Evolutionary conservation across 1,140 invertebrate genomes (phyloP).

Genomic region (Pectinophora gossypiella): DNA sequence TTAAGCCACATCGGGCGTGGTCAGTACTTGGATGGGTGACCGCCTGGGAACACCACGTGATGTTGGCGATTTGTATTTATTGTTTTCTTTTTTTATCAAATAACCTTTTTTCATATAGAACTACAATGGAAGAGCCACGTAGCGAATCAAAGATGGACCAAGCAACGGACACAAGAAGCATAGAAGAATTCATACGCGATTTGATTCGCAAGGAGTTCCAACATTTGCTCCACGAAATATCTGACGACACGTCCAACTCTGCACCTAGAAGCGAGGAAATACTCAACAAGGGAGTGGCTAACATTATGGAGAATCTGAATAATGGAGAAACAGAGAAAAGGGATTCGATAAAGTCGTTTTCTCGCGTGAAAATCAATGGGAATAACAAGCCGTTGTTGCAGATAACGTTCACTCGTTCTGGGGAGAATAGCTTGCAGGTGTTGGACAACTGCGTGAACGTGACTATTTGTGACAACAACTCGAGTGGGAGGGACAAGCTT

Average conservation of each 20-base stretch:
- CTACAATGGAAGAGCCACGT: too few relatives aligned
- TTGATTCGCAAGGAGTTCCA: constrained; percentile 60
- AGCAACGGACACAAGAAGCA: constrained; percentile 53
- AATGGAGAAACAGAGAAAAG: constrained; percentile 27
- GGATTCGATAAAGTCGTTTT: constrained; percentile 44
- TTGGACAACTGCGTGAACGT: constrained; percentile 60
- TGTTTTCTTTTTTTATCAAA: too few relatives aligned
- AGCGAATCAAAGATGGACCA: constrained; percentile 43
- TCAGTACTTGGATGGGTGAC: too few relatives aligned
- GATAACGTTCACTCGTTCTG: constrained; percentile 52
- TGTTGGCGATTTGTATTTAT: constrained; percentile 24
- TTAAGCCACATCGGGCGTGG: too few relatives aligned
- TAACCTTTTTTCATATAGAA: neutral
- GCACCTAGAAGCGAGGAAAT: constrained; percentile 33
- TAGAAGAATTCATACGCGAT: constrained; percentile 56
- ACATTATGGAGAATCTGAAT: constrained; percentile 47
- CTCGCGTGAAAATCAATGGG: constrained; percentile 57
- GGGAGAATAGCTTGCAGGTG: constrained; percentile 58
- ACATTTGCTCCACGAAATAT: constrained; percentile 40
- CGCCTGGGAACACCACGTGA: too few relatives aligned
- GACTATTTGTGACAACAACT: constrained; percentile 37
- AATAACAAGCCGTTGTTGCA: constrained; percentile 62
- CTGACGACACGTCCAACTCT: constrained; percentile 32
- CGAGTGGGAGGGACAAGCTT: constrained; percentile 29
- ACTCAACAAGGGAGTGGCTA: constrained; percentile 46